Conservation (phyloP, 1,140 invertebrate species). For the Macrostomum lignano region DNA sequence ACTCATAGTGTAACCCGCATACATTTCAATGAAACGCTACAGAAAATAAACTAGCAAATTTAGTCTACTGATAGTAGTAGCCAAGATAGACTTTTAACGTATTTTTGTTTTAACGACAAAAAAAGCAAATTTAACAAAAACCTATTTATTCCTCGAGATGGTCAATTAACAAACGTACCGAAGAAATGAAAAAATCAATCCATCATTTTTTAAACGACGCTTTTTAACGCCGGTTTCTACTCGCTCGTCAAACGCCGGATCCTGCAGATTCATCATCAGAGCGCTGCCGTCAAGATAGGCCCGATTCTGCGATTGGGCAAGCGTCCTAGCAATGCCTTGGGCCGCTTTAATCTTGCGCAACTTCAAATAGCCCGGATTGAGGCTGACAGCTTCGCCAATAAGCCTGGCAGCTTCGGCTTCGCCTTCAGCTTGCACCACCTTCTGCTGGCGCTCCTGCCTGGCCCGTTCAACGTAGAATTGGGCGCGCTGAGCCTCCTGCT, state of each 20-base stretch:
- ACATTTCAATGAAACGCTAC: too few relatives aligned
- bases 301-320: slow-evolving; percentile 52
- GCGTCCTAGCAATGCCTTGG: slow-evolving; percentile 77
- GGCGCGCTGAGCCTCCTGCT: slow-evolving; percentile 92
- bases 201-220: too few relatives aligned
- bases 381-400: slow-evolving; percentile 66
- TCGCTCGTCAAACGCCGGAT: slow-evolving; percentile 36
- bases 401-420: slow-evolving; percentile 71
- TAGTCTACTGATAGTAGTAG: too few relatives aligned
- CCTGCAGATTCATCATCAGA: slow-evolving; percentile 85
- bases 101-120: too few relatives aligned
- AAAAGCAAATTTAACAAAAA: too few relatives aligned
- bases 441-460: slow-evolving; percentile 87
- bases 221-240: neutral
- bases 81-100: too few relatives aligned
- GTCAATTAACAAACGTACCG: too few relatives aligned
- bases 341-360: slow-evolving; percentile 82
- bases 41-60: too few relatives aligned
- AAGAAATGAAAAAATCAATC: too few relatives aligned
- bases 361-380: slow-evolving; percentile 88
- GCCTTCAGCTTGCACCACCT: slow-evolving; percentile 96
- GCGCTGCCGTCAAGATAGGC: slow-evolving; percentile 67
- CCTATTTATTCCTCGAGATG: too few relatives aligned
- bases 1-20: too few relatives aligned
- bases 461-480: slow-evolving; percentile 90